Conservation (phyloP, 2,888 invertebrate species). For the Incurvaria masculella region DNA sequence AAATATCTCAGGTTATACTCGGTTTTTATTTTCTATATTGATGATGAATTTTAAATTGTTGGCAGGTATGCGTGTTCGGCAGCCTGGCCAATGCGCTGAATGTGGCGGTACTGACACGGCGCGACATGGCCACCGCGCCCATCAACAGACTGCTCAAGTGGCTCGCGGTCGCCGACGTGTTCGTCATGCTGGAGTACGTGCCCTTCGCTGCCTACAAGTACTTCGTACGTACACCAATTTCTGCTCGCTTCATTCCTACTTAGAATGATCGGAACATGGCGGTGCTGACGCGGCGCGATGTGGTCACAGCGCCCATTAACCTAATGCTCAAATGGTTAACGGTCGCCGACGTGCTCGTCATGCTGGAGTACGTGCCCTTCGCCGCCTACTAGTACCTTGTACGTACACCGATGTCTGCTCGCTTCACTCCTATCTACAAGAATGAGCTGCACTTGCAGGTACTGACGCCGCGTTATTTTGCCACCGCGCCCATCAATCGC, state of each 20-base stretch:
- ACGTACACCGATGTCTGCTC: too few species aligned
- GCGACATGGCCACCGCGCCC: conserved; percentile 76
- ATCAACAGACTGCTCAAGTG: conserved; percentile 85
- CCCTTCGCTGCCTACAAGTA: conserved; percentile 47
- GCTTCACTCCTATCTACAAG: too few species aligned
- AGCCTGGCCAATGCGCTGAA: conserved; percentile 84
- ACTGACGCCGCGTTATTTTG: conserved; percentile 77
- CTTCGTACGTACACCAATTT: conserved; percentile 41
- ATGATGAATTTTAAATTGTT: conserved; percentile 6
- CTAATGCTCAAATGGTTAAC: conserved; percentile 81
- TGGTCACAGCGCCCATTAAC: conserved; percentile 82
- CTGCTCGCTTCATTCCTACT: too few species aligned
- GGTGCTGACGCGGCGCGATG: conserved; percentile 78
- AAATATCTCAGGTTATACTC: neutral
- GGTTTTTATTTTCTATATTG: too few species aligned
- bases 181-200: conserved; percentile 79
- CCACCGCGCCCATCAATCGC: conserved; percentile 80
- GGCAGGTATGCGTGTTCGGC: conserved; percentile 81
- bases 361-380: conserved; percentile 67
- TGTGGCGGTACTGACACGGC: conserved; percentile 80
- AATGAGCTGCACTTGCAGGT: conserved; percentile 86
- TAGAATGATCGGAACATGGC: conserved; percentile 86
- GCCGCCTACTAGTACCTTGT: conserved; percentile 46
- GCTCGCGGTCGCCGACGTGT: conserved; percentile 83
- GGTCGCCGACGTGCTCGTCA: conserved; percentile 85